These are phyloP conservation scores for Engraulis encrasicolus DNA, from an alignment of 2,113 vertebrate species.

Conservation along the genomic window DNA sequence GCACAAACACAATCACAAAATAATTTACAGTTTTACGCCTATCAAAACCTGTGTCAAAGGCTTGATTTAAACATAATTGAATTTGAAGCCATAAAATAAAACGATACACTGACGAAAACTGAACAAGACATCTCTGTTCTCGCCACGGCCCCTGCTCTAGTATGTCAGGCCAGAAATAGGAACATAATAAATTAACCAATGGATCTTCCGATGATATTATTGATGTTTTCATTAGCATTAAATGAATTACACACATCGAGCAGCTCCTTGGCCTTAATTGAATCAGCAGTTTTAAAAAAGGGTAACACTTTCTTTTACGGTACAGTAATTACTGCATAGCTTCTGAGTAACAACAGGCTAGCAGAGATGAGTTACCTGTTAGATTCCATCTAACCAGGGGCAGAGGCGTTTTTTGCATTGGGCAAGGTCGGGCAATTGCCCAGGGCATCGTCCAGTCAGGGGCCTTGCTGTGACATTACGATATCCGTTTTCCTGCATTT, in stretches of 20 bases:
- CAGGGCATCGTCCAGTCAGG: too few relatives aligned
- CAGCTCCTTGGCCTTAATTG: background rate
- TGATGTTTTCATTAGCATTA: background rate
- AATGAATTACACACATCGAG: background rate
- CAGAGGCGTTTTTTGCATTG: too few relatives aligned
- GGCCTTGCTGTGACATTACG: too few relatives aligned
- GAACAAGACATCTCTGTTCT: background rate
- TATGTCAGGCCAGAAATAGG: background rate
- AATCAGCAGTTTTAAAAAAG: background rate
- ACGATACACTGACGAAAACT: background rate
- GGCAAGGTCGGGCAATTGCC: too few relatives aligned
- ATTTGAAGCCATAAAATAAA: background rate
- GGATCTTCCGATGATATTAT: background rate
- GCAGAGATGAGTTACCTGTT: too few relatives aligned
- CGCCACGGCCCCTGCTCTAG: background rate
- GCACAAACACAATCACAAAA: background rate
- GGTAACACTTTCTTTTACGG: background rate
- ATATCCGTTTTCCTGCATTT: too few relatives aligned
- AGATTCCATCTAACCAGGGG: too few relatives aligned
- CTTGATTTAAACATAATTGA: too few relatives aligned
- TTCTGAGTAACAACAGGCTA: too few relatives aligned
- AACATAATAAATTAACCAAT: background rate
- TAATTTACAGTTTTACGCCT: background rate
- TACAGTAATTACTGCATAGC: too few relatives aligned
- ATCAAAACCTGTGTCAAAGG: background rate